These are phyloP conservation scores for Cistogaster globosa DNA, from an alignment of 2,888 invertebrate species.

Conservation along the genomic window DNA sequence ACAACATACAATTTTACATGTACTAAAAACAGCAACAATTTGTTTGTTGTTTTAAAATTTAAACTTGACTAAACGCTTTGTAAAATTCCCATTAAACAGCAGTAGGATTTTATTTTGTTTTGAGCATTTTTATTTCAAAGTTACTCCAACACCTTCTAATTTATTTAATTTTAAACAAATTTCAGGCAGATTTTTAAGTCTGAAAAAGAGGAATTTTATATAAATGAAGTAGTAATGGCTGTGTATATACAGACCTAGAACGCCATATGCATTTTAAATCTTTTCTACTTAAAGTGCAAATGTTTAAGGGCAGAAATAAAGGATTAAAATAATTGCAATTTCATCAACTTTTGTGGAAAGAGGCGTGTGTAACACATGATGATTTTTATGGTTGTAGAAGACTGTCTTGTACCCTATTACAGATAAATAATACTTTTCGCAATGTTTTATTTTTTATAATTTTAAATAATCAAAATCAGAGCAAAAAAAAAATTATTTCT, in stretches of 20 bases:
- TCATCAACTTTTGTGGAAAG: neutral
- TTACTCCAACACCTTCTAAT: too few species aligned
- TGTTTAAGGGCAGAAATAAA: neutral
- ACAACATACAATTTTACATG: neutral
- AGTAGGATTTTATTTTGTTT: neutral
- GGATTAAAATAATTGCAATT: slow-evolving; percentile 31
- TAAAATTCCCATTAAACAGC: slow-evolving; percentile 5
- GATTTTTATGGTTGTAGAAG: neutral
- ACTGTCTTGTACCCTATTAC: neutral
- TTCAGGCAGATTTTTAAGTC: too few species aligned
- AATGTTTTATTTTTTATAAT: too few species aligned
- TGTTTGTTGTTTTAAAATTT: slow-evolving; percentile 26
- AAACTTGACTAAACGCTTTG: slow-evolving; percentile 21
- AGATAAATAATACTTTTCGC: too few species aligned
- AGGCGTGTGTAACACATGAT: neutral
- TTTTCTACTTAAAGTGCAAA: neutral
- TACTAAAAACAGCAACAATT: neutral
- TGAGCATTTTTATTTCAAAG: too few species aligned
- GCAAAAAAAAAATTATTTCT: too few species aligned
- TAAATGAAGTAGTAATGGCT: neutral
- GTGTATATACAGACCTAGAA: neutral
- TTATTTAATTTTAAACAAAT: too few species aligned
- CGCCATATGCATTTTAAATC: slow-evolving; percentile 1
- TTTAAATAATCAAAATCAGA: too few species aligned
- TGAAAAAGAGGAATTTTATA: too few species aligned